These are phyloP conservation scores for Eilema sororculum DNA, from an alignment of 2,888 invertebrate species.

Conservation along the genomic window DNA sequence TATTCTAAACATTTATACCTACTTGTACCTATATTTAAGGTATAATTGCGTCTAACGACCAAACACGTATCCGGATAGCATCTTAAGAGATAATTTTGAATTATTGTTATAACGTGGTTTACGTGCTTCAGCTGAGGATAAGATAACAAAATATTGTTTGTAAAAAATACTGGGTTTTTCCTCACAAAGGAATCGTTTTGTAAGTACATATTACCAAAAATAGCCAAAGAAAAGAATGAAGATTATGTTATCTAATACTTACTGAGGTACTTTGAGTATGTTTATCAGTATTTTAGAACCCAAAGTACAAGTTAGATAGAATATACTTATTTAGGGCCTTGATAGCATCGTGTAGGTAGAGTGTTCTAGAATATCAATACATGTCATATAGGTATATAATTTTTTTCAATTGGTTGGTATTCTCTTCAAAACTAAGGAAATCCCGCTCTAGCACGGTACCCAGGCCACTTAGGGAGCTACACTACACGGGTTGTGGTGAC, in stretches of 20 bases:
- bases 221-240: not conserved
- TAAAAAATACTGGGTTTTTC: not conserved
- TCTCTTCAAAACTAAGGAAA: too few species aligned
- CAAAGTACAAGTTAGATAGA: too few species aligned
- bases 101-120: constrained; percentile 42
- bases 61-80: constrained; percentile 53
- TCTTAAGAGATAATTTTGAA: constrained; percentile 49
- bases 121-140: constrained; percentile 17
- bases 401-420: too few species aligned
- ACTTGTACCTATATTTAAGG: not conserved
- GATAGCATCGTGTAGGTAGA: too few species aligned
- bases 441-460: too few species aligned
- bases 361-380: too few species aligned
- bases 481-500: too few species aligned
- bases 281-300: too few species aligned
- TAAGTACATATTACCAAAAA: not conserved
- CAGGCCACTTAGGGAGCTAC: too few species aligned
- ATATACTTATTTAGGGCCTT: too few species aligned
- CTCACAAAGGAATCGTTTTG: not conserved
- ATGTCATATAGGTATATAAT: too few species aligned
- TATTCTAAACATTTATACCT: not conserved
- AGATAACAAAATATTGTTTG: constrained; percentile 32
- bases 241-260: too few species aligned
- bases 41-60: constrained; percentile 49
- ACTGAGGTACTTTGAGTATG: not conserved